Percentiles rank a stretch among this genome's conserved stretches.
Conservation (phyloP, 2,113 vertebrate genomes). For the Girardinichthys multiradiatus region DNA sequence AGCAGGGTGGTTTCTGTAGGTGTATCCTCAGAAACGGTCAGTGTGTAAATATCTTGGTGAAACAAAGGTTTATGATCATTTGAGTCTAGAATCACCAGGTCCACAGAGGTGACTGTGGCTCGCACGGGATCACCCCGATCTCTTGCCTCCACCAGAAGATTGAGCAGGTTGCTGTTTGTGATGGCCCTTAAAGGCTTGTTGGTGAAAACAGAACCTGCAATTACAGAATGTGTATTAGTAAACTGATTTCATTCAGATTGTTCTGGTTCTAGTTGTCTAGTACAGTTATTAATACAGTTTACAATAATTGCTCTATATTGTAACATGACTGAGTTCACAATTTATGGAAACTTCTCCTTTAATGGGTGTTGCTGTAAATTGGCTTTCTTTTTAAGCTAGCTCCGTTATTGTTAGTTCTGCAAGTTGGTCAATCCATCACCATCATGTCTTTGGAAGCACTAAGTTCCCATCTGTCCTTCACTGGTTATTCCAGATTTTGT, state of each 20-base stretch:
- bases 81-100: conserved; percentile 81
- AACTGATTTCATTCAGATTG: neutral
- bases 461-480: too few relatives aligned
- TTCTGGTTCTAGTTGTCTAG: neutral
- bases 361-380: neutral
- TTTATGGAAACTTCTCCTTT: neutral
- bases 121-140: conserved; percentile 85
- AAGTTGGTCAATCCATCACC: too few relatives aligned
- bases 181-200: conserved; percentile 70
- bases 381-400: too few relatives aligned
- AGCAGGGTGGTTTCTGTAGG: conserved; percentile 80
- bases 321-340: neutral
- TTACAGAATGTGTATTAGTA: conserved; percentile 11
- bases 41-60: conserved; percentile 76
- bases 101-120: conserved; percentile 80
- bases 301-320: neutral
- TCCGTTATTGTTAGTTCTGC: too few relatives aligned
- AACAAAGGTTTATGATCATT: conserved; percentile 87
- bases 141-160: conserved; percentile 85
- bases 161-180: conserved; percentile 75
- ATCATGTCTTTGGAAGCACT: too few relatives aligned
- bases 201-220: conserved; percentile 87
- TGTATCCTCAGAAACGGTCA: conserved; percentile 83
- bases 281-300: neutral
- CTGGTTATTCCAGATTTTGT: too few relatives aligned